phyloP scores from a whole-genome alignment of 2,797 vertebrate species.

The Threskiornis aethiopicus region DNA sequence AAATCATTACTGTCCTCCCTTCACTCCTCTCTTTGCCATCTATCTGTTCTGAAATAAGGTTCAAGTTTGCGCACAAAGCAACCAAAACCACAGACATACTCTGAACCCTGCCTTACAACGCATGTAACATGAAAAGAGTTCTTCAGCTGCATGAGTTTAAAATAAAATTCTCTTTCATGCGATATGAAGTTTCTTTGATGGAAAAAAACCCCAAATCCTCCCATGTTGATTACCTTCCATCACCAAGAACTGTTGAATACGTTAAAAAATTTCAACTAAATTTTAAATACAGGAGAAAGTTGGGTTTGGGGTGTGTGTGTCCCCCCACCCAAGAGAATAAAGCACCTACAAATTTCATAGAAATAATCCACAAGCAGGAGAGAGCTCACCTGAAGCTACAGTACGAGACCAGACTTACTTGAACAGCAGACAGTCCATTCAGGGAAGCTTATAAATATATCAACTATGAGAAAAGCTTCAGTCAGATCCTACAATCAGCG shows the following conservation, averaged over 20 bases:
- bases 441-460: neutral
- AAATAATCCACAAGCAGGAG: neutral
- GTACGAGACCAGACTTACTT: neutral
- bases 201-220: neutral
- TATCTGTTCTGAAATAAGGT: neutral
- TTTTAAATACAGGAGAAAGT: neutral
- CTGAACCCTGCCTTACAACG: fast-evolving
- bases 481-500: neutral
- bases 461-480: neutral
- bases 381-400: neutral
- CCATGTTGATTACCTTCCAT: neutral
- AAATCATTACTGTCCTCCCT: neutral
- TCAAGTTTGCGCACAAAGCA: neutral
- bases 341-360: neutral
- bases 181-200: neutral
- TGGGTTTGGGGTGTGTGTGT: fast-evolving
- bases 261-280: neutral
- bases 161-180: neutral
- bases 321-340: neutral
- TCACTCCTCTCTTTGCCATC: neutral
- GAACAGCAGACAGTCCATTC: neutral
- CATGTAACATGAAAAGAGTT: neutral
- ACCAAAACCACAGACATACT: neutral
- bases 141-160: neutral
- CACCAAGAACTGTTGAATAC: neutral